These are phyloP conservation scores for Ptyas mucosa DNA, from an alignment of 2,113 vertebrate species.

Conservation along the genomic window DNA sequence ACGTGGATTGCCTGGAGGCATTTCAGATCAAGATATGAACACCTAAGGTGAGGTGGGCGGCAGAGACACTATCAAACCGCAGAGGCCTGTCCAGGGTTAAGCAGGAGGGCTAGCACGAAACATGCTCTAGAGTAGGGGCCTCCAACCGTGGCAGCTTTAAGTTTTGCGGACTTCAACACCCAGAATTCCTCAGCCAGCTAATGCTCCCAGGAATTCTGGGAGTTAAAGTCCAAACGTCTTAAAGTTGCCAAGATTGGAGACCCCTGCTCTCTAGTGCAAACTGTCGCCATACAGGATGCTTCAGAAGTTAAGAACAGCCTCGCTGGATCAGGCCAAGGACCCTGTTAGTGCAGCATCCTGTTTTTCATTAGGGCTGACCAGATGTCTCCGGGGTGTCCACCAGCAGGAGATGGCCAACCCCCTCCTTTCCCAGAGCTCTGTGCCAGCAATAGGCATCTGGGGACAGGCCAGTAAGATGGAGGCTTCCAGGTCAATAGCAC, in stretches of 20 bases:
- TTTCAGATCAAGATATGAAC: background rate
- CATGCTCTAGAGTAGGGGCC: too few species aligned
- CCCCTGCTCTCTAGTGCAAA: background rate
- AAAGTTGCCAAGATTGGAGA: too few species aligned
- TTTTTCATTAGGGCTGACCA: background rate
- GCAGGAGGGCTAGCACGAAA: background rate
- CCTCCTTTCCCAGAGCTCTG: background rate
- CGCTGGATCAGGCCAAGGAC: background rate
- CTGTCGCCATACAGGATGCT: background rate
- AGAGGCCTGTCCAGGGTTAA: background rate
- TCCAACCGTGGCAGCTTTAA: too few species aligned
- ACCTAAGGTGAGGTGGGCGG: background rate
- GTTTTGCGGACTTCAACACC: too few species aligned
- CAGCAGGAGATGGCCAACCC: background rate
- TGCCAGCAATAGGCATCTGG: too few species aligned
- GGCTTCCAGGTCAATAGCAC: background rate
- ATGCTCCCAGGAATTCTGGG: too few species aligned
- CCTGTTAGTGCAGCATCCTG: background rate
- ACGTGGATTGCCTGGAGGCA: too few species aligned
- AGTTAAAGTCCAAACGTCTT: too few species aligned
- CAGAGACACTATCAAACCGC: background rate
- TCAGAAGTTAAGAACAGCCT: background rate
- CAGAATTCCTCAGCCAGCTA: too few species aligned
- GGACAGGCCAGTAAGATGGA: background rate
- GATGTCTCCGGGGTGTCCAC: too few species aligned